Base-by-base conservation (phyloP, 2,888 invertebrate species). In the Oxystoma pomonae region DNA sequence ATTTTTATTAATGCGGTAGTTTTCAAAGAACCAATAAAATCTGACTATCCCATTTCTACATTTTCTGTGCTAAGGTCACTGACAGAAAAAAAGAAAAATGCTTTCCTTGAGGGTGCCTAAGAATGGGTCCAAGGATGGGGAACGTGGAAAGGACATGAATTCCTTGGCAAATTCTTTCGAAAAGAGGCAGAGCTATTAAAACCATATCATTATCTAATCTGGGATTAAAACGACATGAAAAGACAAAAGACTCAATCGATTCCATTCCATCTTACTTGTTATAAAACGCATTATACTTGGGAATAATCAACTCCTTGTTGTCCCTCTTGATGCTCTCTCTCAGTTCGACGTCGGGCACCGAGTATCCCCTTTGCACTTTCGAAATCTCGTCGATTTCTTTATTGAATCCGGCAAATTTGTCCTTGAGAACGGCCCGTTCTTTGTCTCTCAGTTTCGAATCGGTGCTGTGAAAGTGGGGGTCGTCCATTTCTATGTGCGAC, bases 351-450 rank as follows among this genome's bases (percentile, higher is more conserved):
- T 98, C 97, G 0, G 98, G 97, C 73, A 98, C 93, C 59, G 95
- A 92, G 82, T 96, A 97, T 49, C 90, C 88, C 66, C 94, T 87
- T 82, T 98, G 97, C 22, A 87, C 86, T 70, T 90, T 89, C 1
- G 89, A 86, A 16, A 91, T 86, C 73, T 97, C 96, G 75, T 98
- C 97, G 77, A 98, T 89, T 80, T 98, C 98, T 77, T 95, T 94
- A 80, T 98, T 97, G 80, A 98, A 98, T 58, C 91, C 90, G 65
- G 93, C 86, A 81, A 95, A 95, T 74, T 91, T 90, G 76, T 96
- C 96, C 80, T 96, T 96, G 55, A 96, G 85, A 59, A 89, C 84
- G 73, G 91, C 91, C 55, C 92, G 83, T 76, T 96, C 95, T 79
- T 90, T 93, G 76, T 96, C 96, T 68, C 92, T 86, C 57, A 96